A percentile compares a stretch with the other conserved stretches of the same genome.
phyloP scores from a whole-genome alignment of 2,797 vertebrate genomes.

The Tiaroga cobitis region DNA sequence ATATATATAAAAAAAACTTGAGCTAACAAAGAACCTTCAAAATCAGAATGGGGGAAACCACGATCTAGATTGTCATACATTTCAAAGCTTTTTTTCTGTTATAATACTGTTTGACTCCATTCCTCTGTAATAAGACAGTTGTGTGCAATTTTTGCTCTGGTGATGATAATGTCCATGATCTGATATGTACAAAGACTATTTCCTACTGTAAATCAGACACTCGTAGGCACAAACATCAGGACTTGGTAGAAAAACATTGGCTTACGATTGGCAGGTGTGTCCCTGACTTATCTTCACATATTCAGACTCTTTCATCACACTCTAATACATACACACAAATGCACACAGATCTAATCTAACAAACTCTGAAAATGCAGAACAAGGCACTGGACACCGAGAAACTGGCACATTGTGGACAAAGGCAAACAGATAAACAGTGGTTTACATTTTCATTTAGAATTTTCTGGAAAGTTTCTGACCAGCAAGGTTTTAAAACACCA shows the following conservation, averaged over 20 bases:
- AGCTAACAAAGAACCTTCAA: constrained; percentile 70
- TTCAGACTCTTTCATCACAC: constrained; percentile 23
- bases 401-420: constrained; percentile 66
- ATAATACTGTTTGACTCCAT: constrained; percentile 68
- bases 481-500: neutral
- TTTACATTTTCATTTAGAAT: neutral
- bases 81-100: constrained; percentile 64
- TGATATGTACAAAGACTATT: constrained; percentile 34
- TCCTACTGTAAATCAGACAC: constrained; percentile 38
- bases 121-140: constrained; percentile 22
- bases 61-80: constrained; percentile 74
- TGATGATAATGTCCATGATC: constrained; percentile 6
- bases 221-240: constrained; percentile 42
- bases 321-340: constrained; percentile 22
- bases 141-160: constrained; percentile 27
- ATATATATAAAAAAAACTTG: constrained; percentile 67
- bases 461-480: neutral
- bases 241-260: constrained; percentile 28
- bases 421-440: constrained; percentile 19
- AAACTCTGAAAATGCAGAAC: constrained; percentile 59
- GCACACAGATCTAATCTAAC: constrained; percentile 30
- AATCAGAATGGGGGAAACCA: constrained; percentile 74
- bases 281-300: constrained; percentile 39
- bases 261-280: constrained; percentile 27
- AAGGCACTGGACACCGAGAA: constrained; percentile 82